phyloP scores from a whole-genome alignment of 1,140 invertebrate species.

The Ganaspis sp. region DNA sequence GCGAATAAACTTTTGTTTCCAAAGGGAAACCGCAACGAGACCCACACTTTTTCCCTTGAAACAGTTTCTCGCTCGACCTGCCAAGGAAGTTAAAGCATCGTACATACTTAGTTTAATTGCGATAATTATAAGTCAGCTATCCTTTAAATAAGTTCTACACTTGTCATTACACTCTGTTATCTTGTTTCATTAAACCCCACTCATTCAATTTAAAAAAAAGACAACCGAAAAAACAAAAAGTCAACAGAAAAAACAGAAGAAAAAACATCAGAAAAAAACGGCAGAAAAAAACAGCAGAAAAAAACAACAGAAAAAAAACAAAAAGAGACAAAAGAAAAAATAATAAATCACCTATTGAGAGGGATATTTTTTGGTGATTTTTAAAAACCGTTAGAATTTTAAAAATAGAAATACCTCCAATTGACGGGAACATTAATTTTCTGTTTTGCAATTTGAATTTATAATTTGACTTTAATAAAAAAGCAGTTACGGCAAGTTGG shows the following conservation, averaged over 20 bases:
- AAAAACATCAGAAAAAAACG: no score
- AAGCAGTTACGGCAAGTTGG: background rate
- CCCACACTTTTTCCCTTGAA: slow-evolving; percentile 6
- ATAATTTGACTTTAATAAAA: background rate
- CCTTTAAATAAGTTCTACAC: slow-evolving; percentile 18
- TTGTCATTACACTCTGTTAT: slow-evolving; percentile 19
- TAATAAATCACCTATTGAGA: no score
- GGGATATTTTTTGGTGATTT: no score
- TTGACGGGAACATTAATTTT: no score
- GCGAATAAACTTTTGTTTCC: slow-evolving; percentile 12
- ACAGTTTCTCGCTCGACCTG: slow-evolving; percentile 9
- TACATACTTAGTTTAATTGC: slow-evolving; percentile 25
- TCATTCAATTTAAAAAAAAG: background rate
- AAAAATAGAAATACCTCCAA: no score
- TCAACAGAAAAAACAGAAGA: no score
- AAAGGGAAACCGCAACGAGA: slow-evolving; percentile 22
- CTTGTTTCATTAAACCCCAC: background rate
- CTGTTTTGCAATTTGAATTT: background rate
- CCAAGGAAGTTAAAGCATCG: slow-evolving; percentile 8
- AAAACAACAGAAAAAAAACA: no score
- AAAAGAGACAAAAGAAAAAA: no score
- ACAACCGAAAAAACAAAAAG: no score
- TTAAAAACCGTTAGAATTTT: no score
- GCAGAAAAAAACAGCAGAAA: no score
- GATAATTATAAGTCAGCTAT: slow-evolving; percentile 21